Evolutionary conservation across 2,888 invertebrate genomes (phyloP), one percentile per base, ranked within the genome.

Genomic region (Harpalus rufipes): DNA sequence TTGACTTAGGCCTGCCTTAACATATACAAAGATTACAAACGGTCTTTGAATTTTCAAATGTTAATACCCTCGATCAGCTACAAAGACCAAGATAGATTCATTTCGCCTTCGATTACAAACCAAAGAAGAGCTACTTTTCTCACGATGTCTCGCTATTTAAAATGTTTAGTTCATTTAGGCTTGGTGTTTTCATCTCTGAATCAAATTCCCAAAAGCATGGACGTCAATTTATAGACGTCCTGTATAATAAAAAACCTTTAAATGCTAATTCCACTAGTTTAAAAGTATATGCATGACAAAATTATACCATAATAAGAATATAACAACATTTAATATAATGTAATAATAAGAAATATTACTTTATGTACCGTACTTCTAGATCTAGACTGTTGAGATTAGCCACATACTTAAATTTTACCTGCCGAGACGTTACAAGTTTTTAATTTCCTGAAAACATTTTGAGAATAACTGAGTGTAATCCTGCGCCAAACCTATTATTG

Each of bases 1-100:
- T 74, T 74, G 72, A 74, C 72, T 74, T 74, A 74, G 72, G 51
- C 44, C 18, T 74, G 72, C 41, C 72, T 74, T 74, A 74, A 74
- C 41, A 74, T 74, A 68, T 39, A 51, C 72, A 74, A 74, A 44
- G 72, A 74, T 74, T 74, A 74, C 72, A 44, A 74, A 74, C 16
- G 72, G 5, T 44, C 72, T 41, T 74, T 74, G 72, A 44, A 74
- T 74, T 74, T 74, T 74, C 41, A 74, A 74, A 74, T 74, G 72
- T 21, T 74, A 74, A 74, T 74, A 51, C 51, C 72, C 44, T 51
- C 72, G 18, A 74, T 74, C 72, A 10, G 16, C 72, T 44, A 12
- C 41, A 44, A 74, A 44, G 72, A 10, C 25, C 10, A n/a, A 10
- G 68, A 12, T 39, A 25, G 16, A 68, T n/a, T 25, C 25, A 32